phyloP scores from a whole-genome alignment of 2,797 vertebrate species.

The Epinephelus coioides region DNA sequence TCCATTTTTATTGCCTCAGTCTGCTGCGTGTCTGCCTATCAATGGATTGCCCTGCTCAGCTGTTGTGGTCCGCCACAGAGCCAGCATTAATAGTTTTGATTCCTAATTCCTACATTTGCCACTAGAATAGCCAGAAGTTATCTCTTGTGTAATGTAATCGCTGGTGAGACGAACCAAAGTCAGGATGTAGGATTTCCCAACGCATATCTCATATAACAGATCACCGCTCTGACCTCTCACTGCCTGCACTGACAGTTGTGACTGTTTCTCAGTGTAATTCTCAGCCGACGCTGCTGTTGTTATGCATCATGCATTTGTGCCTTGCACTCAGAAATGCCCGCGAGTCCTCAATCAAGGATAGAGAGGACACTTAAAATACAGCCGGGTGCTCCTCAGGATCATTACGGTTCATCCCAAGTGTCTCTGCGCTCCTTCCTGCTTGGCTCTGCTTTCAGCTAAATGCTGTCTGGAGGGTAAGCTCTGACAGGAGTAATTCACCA shows the following conservation, averaged over 20 bases:
- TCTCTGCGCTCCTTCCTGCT: conserved; percentile 61
- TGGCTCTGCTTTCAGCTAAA: conserved; percentile 63
- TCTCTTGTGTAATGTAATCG: conserved; percentile 42
- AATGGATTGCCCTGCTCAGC: conserved; percentile 30
- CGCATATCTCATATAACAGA: conserved; percentile 1
- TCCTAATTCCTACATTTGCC: conserved; percentile 48
- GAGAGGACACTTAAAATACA: conserved; percentile 75
- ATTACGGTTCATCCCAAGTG: conserved; percentile 75
- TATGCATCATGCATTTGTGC: conserved; percentile 37
- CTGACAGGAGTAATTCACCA: conserved; percentile 76
- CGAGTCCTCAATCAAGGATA: conserved; percentile 71
- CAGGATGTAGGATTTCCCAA: conserved; percentile 19
- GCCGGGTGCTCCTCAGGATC: conserved; percentile 70
- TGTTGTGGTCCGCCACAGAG: conserved; percentile 11
- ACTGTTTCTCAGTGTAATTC: conserved; percentile 29
- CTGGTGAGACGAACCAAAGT: conserved; percentile 32
- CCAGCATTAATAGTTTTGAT: conserved; percentile 45
- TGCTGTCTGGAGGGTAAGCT: conserved; percentile 63
- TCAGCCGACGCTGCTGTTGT: conserved; percentile 29
- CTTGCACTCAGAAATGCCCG: conserved; percentile 59
- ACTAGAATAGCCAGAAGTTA: conserved; percentile 29
- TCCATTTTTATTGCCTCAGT: conserved; percentile 30
- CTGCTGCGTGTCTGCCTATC: conserved; percentile 33
- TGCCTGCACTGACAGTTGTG: conserved; percentile 2
- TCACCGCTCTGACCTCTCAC: conserved; percentile 19